phyloP scores from a whole-genome alignment of 2,888 invertebrate genomes.

The Tholera decimalis region DNA sequence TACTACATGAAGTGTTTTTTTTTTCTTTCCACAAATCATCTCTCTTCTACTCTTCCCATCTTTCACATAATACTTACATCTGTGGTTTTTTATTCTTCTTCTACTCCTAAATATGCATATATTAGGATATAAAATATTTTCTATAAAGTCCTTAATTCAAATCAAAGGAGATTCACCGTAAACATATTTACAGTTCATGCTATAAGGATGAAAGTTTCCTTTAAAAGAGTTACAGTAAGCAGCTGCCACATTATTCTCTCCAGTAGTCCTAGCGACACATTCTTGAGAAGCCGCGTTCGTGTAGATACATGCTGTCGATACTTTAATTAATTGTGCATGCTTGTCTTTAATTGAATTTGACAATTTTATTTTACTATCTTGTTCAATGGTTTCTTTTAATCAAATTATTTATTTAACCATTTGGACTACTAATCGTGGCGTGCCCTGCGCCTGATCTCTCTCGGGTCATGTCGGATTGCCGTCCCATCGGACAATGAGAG shows the following conservation, averaged over 20 bases:
- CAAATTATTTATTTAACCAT: neutral
- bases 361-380: neutral
- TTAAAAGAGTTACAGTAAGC: neutral
- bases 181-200: neutral
- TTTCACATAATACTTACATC: neutral
- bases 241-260: neutral
- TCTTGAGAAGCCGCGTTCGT: neutral
- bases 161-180: neutral
- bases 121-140: neutral
- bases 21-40: no score
- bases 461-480: no score
- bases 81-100: neutral
- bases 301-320: neutral
- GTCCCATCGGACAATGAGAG: no score
- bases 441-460: no score
- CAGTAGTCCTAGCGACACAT: neutral
- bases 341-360: slow-evolving; percentile 21
- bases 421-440: no score
- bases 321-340: neutral
- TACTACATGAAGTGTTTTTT: no score
- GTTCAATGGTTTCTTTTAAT: neutral
- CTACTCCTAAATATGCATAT: neutral
- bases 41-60: neutral
- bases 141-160: neutral
- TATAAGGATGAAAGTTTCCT: neutral